Base-by-base conservation (phyloP, 2,888 invertebrate genomes). In the Melieria picta region DNA sequence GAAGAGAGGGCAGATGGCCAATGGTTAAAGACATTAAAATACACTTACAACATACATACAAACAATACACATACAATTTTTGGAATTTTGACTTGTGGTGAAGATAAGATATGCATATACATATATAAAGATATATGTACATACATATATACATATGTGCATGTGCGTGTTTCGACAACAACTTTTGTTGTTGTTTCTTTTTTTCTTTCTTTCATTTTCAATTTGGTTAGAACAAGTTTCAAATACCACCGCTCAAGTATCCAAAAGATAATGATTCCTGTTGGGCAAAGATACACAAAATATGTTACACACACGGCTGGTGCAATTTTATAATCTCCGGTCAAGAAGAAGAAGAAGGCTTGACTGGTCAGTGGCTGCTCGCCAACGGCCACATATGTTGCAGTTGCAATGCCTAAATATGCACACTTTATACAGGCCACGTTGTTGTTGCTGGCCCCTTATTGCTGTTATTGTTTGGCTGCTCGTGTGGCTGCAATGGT, bases 121-220 rank as follows among this genome's bases (percentile, higher is more conserved):
- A 30, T 57, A 57, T 13, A 6, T 43, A 52, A 55, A 57, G 46
- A 46, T 30, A 55, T 13, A 56, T 62, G n/a, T 69, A 43, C 6
- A 45, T 45, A 42, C 11, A 30, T 13, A 48, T 0, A 6, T 16
- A 47, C 47, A 57, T n/a, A 58, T 43, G 60, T 61, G 45, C 13
- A 11, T 55, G 10, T 16, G 16, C 42, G 43, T 58, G 42, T 43
- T 10, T 47, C 60, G 42, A 50, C 50, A 67, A 60, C 60, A 67
- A 67, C 43, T 67, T 50, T 67, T 58, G 48, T 67, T 67, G 42
- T 67, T 11, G 43, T 30, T 30, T 50, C 10, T 10, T 30, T 42
- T n/a, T 66, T 13, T 43, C 47, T 67, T 11, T 60, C 52, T 58
- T 67, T 16, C 30, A 30, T 30, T 30, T 30, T 30, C 30, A 30